A percentile compares a stretch with the other conserved stretches of the same genome.
phyloP scores from a whole-genome alignment of 2,888 invertebrate species.

The Heliconius ethilla region DNA sequence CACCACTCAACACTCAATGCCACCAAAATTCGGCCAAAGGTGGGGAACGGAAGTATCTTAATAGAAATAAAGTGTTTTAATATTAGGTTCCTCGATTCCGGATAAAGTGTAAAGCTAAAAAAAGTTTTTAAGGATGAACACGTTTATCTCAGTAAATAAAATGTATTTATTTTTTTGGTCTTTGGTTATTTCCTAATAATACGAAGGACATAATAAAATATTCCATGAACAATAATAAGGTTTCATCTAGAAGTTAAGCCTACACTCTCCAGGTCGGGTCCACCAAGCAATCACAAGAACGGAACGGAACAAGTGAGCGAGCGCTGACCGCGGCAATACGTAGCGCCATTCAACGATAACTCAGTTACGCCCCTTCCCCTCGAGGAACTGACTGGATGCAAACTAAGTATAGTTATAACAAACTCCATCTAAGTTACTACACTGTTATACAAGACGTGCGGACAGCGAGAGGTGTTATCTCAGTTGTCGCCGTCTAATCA shows the following conservation, averaged over 20 bases:
- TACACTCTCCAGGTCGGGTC: background rate
- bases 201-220: background rate
- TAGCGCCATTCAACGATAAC: conserved; percentile 41
- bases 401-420: background rate
- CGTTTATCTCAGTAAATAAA: too few relatives aligned
- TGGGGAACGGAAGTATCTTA: too few relatives aligned
- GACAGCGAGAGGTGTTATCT: background rate
- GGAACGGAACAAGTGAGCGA: conserved; percentile 37
- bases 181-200: too few relatives aligned
- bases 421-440: conserved; percentile 12
- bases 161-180: too few relatives aligned
- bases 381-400: conserved; percentile 23
- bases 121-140: too few relatives aligned
- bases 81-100: too few relatives aligned
- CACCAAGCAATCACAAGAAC: conserved; percentile 42
- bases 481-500: too few relatives aligned
- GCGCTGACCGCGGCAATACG: conserved; percentile 44
- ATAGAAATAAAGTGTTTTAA: too few relatives aligned
- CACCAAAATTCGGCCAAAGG: too few relatives aligned
- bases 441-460: background rate
- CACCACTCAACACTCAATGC: too few relatives aligned
- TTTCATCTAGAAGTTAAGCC: background rate
- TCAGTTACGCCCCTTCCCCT: conserved; percentile 36
- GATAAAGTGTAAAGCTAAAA: too few relatives aligned
- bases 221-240: background rate